Evolutionary conservation across 2,888 invertebrate genomes (phyloP), one percentile per base, ranked within the genome.

Genomic region (Eristalis pertinax): DNA sequence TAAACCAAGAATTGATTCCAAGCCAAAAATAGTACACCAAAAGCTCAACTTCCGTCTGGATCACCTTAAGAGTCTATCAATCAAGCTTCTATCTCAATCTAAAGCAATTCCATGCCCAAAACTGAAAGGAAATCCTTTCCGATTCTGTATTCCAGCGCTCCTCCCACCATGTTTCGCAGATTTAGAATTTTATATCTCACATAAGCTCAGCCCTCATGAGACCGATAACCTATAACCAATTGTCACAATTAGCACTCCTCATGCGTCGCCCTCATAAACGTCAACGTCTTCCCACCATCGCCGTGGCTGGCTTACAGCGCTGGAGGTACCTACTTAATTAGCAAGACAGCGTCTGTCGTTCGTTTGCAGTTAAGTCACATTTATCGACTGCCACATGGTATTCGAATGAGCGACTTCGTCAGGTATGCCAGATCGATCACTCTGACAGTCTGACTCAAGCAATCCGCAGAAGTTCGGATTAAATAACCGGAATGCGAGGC

Each of bases 291-390:
- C 58, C 22, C 38, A 19, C 4, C 38, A n/a, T 11, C 10, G 58
- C 26, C 38, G 32, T 26, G 2, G 26, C 15, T n/a, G 43, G 19
- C 50, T 50, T n/a, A 43, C 19, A 41, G 56, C 75, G 26, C 29
- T n/a, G n/a, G 11, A 29, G 41, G n/a, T n/a, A n/a, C n/a, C 22
- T 1, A 24, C 29, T 62, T 13, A 60, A 76, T 68, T 68, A 62
- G 22, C 58, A 19, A 58, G 35, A 5, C 13, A n/a, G 8, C 26
- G 64, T 8, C 24, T 56, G 29, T 32, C 24, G 22, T 24, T 13
- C 63, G 13, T 77, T 77, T 77, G 62, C 38, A 77, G 63, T 77
- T 63, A 19, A 77, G 77, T 77, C 69, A 77, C 63, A 76, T 43
- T 29, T 35, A 7, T 41, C 15, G 22, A 8, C 38, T 11, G n/a